These are phyloP conservation scores for Tortrix viridana DNA, from an alignment of 2,888 invertebrate genomes.

Conservation along the genomic window DNA sequence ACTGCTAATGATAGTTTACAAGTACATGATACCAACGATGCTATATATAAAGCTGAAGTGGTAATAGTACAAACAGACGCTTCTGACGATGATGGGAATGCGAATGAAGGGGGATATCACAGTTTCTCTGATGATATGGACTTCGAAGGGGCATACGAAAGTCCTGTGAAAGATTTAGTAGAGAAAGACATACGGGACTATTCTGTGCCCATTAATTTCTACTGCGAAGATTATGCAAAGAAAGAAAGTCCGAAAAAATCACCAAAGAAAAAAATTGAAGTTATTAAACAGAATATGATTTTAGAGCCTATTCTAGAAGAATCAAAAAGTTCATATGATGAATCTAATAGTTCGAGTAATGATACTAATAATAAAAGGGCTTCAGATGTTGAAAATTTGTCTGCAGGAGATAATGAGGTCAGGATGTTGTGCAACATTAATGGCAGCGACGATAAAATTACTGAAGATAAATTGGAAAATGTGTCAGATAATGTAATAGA, in stretches of 20 bases:
- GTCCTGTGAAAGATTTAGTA: conserved; percentile 75
- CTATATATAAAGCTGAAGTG: conserved; percentile 50
- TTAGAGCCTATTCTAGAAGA: conserved; percentile 79
- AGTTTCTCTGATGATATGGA: conserved; percentile 72
- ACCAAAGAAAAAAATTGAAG: conserved; percentile 54
- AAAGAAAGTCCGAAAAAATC: conserved; percentile 59
- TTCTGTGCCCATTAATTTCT: conserved; percentile 74
- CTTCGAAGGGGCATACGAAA: conserved; percentile 71
- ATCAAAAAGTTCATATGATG: conserved; percentile 73
- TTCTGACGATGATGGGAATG: conserved; percentile 51
- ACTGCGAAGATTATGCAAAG: conserved; percentile 68
- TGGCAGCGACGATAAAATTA: neutral
- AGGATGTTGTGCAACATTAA: neutral
- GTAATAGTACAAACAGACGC: conserved; percentile 45
- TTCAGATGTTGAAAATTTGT: neutral
- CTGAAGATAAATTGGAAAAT: neutral
- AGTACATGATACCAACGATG: conserved; percentile 28
- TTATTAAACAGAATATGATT: conserved; percentile 46
- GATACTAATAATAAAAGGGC: conserved; percentile 43
- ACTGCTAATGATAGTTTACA: conserved; percentile 28
- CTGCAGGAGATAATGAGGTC: conserved; percentile 3
- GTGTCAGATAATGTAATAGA: neutral
- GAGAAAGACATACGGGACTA: conserved; percentile 80
- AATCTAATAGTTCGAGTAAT: conserved; percentile 56
- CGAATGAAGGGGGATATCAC: conserved; percentile 75